Conservation (phyloP, 2,888 invertebrate genomes). For the Cerastis rubricosa region DNA sequence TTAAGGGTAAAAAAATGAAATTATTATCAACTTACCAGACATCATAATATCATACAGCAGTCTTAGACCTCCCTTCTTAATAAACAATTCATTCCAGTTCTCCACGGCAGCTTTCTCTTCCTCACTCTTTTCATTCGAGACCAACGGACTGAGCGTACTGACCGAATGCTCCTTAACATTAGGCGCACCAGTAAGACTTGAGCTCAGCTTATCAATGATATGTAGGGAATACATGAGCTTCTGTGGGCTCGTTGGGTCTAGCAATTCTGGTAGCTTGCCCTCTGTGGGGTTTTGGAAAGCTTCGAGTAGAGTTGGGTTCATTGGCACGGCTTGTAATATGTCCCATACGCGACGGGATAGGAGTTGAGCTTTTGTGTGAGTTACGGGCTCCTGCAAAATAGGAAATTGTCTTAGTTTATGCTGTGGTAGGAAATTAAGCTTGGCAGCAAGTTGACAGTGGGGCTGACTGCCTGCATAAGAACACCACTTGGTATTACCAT, state of each 20-base stretch:
- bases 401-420: not conserved
- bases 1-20: not conserved
- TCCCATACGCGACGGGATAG: slow-evolving; percentile 98
- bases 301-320: slow-evolving; percentile 96
- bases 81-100: slow-evolving; percentile 95
- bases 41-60: slow-evolving; percentile 98
- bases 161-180: slow-evolving; percentile 78
- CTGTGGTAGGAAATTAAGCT: not conserved
- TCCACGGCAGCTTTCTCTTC: slow-evolving; percentile 81
- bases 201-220: slow-evolving; percentile 92
- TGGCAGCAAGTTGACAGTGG: not conserved
- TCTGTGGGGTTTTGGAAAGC: slow-evolving; percentile 95
- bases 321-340: slow-evolving; percentile 97
- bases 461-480: not conserved
- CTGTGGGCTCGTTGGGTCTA: slow-evolving; percentile 97
- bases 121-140: slow-evolving; percentile 77
- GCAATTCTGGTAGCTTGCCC: slow-evolving; percentile 93
- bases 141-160: slow-evolving; percentile 55
- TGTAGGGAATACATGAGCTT: slow-evolving; percentile 98
- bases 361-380: slow-evolving; percentile 97
- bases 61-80: slow-evolving; percentile 96
- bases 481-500: not conserved
- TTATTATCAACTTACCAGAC: slow-evolving; percentile 90
- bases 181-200: slow-evolving; percentile 75
- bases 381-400: slow-evolving; percentile 90